Evolutionary conservation across 2,113 vertebrate species (phyloP).

Genomic region (Campylomormyrus tamandua): DNA sequence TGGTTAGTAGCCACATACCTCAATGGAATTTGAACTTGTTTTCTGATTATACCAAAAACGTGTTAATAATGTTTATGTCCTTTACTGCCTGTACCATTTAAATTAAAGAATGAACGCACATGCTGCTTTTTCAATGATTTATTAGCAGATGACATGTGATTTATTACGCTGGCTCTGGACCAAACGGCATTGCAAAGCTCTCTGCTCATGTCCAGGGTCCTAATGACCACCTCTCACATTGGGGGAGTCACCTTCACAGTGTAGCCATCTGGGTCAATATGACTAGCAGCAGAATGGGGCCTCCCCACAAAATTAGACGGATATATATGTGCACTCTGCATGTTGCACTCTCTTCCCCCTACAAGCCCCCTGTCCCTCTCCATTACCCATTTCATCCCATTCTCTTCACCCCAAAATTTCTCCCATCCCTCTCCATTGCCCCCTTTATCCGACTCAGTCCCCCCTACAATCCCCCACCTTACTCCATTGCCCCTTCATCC

Average conservation of each 20-base stretch:
- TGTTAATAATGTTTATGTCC: background rate
- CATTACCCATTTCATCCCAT: background rate
- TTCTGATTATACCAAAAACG: background rate
- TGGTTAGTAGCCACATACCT: background rate
- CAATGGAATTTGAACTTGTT: background rate
- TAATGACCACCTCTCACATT: background rate
- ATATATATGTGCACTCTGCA: background rate
- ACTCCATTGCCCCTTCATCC: background rate
- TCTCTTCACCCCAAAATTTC: background rate
- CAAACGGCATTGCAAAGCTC: background rate
- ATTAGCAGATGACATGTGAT: conserved; percentile 1
- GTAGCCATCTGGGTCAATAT: conserved; percentile 24
- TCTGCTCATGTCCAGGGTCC: background rate
- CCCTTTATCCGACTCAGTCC: background rate
- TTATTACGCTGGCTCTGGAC: background rate
- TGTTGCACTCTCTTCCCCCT: too few species aligned
- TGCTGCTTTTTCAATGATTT: background rate
- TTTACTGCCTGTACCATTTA: background rate
- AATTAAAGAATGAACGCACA: background rate
- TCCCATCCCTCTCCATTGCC: background rate
- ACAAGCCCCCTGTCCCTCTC: too few species aligned
- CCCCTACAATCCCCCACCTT: too few species aligned
- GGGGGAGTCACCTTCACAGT: conserved; percentile 34
- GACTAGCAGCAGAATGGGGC: conserved; percentile 29
- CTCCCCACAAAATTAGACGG: background rate